Base-by-base conservation (phyloP, 2,888 invertebrate species). In the Spilosoma lubricipeda region DNA sequence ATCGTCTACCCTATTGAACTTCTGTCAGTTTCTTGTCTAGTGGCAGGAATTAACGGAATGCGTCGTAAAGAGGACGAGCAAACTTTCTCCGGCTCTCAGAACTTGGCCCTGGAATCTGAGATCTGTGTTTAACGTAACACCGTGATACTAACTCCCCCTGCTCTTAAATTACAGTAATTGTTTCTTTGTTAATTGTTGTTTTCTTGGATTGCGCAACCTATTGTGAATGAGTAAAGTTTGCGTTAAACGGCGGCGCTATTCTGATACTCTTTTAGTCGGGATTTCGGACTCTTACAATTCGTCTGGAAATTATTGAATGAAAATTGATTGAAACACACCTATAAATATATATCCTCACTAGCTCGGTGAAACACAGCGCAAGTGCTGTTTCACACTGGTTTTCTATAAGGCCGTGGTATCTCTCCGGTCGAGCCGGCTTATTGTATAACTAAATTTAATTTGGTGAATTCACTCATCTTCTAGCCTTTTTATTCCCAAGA, bases 171-270 rank as follows among this genome's bases (percentile, higher is more conserved):
- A 67, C 67, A 13, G 48, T 33, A 33, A 67, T 67, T 63, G 63
- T 63, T 63, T 67, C 63, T 67, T 48, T 45, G 69, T 66, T 78
- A 76, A 83, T 82, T 77, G 79, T 76, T 78, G 79, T 78, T 82
- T 67, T 69, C 75, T 80, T 83, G 79, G 82, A 81, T 83, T 83
- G 76, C 74, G 75, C 71, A 66, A 77, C 72, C 67, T 69, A 68
- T 77, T 67, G 42, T 18, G 67, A 27, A 42, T 42, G 36, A 27
- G 27, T 30, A 30, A 63, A 63, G 63, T 63, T 63, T 18, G 30
- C 18, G 27, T 63, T 11, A 18, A 63, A 63, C 27, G 63, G 8
- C 30, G 27, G 63, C 5, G 27, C 15, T 59, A 27, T 30, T 52
- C 23, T 52, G 52, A 52, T 52, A 23, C 23, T 56, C 23, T 56